Base-by-base conservation (phyloP, 1,140 invertebrate species). In the Meloidogyne exigua region DNA sequence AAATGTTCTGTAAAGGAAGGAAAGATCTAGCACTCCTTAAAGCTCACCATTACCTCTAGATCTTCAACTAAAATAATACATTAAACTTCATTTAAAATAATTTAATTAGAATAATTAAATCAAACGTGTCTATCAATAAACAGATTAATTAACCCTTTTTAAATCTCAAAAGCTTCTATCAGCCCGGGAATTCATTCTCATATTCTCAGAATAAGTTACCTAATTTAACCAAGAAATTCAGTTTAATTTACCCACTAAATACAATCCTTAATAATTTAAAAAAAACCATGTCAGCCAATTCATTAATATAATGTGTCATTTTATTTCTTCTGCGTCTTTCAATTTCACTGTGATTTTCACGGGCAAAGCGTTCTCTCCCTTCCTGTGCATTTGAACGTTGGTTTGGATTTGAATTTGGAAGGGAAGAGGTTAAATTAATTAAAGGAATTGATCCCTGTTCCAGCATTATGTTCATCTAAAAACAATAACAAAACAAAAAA, bases 301-400 rank as follows among this genome's bases (percentile, higher is more conserved):
- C 97, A 81, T 96, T 98, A 87, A 99, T 99, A 89, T 99, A 99
- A 76, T 95, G 94, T 76, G 96, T 98, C 97, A 99, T 99, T 92
- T 99, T 99, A 90, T 99, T 99, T 76, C 97, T 91, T 81, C 97
- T 90, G 77, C 96, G 91, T 81, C 97, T 91, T 89, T 99, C 97
- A 88, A 99, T 99, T 90, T 99, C 97, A 90, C 95, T 98, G 90
- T 99, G 97, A 89, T 98, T 99, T 91, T 99, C 97, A 88, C 96
- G 68, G 3, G 86, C 86, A 72, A 86, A 86, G 49, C 86, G 67
- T 68, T 86, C 85, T 73, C 36, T 32, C 12, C 72, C 72, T 10
- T 73, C 72, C 18, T 21, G 25, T 2, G n/a, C 72, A 64, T 25
- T 72, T 57, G 25, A 49, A 21, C 57, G n/a, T 72, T 72, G 70